Conservation (phyloP, 2,113 vertebrate species). For the Sylvia atricapilla region DNA sequence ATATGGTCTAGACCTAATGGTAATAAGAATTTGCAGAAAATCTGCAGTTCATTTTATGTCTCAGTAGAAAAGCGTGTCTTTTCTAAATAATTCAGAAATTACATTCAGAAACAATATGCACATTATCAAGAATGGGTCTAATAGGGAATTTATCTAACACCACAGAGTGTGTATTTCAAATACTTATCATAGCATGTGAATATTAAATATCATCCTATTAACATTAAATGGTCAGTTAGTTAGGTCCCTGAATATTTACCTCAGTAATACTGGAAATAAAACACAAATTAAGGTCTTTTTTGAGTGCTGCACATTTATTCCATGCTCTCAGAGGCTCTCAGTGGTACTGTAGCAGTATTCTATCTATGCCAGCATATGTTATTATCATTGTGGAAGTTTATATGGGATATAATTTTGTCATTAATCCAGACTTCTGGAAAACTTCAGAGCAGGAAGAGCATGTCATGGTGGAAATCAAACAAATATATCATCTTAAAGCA, state of each 20-base stretch:
- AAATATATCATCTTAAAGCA: conserved; percentile 19
- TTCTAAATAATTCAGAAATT: conserved; percentile 44
- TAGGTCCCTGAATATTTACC: background rate
- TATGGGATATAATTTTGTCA: conserved; percentile 22
- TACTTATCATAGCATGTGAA: background rate
- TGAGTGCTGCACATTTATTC: background rate
- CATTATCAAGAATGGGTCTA: background rate
- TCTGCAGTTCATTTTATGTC: conserved; percentile 19
- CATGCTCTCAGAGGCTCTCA: background rate
- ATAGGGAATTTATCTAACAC: conserved; percentile 26
- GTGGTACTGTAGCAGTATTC: background rate
- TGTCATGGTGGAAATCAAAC: conserved; percentile 38
- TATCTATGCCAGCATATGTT: conserved; percentile 22
- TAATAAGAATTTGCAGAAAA: conserved; percentile 58
- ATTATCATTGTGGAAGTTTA: conserved; percentile 29
- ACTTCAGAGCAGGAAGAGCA: conserved; percentile 36
- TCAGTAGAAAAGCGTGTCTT: background rate
- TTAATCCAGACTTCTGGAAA: conserved; percentile 55
- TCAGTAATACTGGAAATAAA: background rate
- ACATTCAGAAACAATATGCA: conserved; percentile 45
- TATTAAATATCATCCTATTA: background rate
- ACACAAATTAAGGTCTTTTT: background rate
- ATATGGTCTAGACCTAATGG: conserved; percentile 56
- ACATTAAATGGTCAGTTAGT: conserved; percentile 16
- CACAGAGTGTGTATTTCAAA: background rate